Evolutionary conservation across 2,888 invertebrate genomes (phyloP).

Genomic region (Drosophila lacicola): DNA sequence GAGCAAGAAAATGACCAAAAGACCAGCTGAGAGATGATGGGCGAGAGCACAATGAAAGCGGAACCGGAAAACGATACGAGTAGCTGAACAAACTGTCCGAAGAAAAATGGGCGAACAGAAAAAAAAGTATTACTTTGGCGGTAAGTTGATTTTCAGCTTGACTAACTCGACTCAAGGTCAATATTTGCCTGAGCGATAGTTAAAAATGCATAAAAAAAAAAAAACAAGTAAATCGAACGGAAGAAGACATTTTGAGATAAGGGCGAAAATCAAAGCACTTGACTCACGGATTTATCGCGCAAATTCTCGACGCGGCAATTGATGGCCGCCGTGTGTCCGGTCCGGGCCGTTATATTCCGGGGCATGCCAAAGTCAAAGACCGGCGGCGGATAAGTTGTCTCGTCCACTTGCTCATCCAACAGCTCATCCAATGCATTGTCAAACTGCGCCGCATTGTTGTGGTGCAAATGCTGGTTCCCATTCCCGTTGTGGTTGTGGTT

Average conservation of each 20-base stretch:
- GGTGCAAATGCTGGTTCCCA: constrained; percentile 43
- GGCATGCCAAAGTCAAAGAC: constrained; percentile 94
- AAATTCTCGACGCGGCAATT: constrained; percentile 95
- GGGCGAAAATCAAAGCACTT: constrained; percentile 12
- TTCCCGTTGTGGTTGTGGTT: constrained; percentile 50
- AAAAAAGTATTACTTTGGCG: constrained; percentile 47
- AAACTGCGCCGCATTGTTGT: constrained; percentile 66
- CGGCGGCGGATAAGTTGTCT: constrained; percentile 85
- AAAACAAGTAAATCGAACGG: background rate
- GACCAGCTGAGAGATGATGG: constrained; percentile 52
- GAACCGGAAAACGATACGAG: constrained; percentile 56
- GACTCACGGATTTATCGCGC: constrained; percentile 93
- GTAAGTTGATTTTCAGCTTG: constrained; percentile 76
- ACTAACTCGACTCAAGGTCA: constrained; percentile 56
- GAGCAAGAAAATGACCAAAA: constrained; percentile 61
- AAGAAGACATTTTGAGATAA: constrained; percentile 36
- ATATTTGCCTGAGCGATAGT: constrained; percentile 60
- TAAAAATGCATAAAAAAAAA: constrained; percentile 58
- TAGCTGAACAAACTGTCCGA: constrained; percentile 46
- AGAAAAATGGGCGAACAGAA: constrained; percentile 10
- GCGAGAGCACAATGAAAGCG: constrained; percentile 38
- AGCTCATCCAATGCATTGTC: constrained; percentile 61
- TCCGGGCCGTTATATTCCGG: constrained; percentile 93
- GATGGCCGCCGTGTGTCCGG: constrained; percentile 94
- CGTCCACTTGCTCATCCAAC: constrained; percentile 59